These are phyloP conservation scores for Coryphaenoides rupestris DNA, from an alignment of 2,113 vertebrate genomes.

Conservation along the genomic window DNA sequence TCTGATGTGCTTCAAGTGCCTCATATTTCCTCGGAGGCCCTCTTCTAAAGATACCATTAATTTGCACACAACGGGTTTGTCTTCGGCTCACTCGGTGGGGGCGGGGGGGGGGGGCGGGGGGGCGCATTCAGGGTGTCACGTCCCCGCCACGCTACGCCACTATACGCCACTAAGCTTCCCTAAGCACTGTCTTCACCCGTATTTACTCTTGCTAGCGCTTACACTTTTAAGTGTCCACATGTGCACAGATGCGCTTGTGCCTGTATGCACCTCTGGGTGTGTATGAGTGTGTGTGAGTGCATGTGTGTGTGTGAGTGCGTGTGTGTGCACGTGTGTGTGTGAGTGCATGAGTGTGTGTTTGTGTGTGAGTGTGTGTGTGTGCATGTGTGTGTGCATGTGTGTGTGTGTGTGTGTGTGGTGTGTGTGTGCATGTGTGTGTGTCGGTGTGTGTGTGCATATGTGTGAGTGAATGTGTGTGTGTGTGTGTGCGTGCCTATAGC, in stretches of 20 bases:
- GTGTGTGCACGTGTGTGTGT: slow-evolving; percentile 5
- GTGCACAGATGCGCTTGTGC: neutral
- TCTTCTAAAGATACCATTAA: slow-evolving; percentile 60
- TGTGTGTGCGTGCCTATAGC: slow-evolving; percentile 37
- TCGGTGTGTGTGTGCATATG: slow-evolving; percentile 1
- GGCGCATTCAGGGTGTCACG: slow-evolving; percentile 1
- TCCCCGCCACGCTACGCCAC: no score
- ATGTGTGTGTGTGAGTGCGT: slow-evolving; percentile 16
- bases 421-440: slow-evolving; percentile 14
- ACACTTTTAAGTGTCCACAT: neutral
- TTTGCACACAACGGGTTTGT: slow-evolving; percentile 58
- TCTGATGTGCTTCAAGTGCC: slow-evolving; percentile 57
- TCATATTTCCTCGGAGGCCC: slow-evolving; percentile 62
- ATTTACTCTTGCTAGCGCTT: slow-evolving; percentile 7
- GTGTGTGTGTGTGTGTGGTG: slow-evolving; percentile 8
- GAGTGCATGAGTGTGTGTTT: slow-evolving; percentile 11
- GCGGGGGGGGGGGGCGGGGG: slow-evolving; percentile 12
- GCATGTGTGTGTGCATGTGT: slow-evolving; percentile 19
- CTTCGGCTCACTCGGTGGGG: slow-evolving; percentile 42
- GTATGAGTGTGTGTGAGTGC: slow-evolving; percentile 3
- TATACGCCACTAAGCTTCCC: no score
- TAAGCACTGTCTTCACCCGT: slow-evolving; percentile 25
- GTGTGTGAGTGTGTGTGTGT: slow-evolving; percentile 31
- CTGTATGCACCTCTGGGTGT: slow-evolving; percentile 8
- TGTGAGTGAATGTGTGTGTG: slow-evolving; percentile 18